phyloP scores from a whole-genome alignment of 2,888 invertebrate genomes.

The Poecilus cupreus region DNA sequence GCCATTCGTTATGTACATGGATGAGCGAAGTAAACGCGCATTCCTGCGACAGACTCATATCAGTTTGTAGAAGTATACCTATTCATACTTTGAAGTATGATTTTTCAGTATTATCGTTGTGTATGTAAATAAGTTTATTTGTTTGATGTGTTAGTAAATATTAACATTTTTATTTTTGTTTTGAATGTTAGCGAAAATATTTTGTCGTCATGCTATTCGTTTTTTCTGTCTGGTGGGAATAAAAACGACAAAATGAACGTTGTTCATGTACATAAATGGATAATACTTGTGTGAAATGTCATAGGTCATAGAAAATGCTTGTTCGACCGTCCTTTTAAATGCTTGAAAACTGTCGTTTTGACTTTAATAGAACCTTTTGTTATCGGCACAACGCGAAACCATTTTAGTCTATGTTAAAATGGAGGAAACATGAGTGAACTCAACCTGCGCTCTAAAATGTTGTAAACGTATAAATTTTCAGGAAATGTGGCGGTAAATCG shows the following conservation, averaged over 20 bases:
- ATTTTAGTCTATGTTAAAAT: background rate
- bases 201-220: background rate
- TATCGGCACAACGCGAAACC: background rate
- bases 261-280: background rate
- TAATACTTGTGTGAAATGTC: constrained; percentile 30
- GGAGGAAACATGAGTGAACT: background rate
- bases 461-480: no score
- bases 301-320: constrained; percentile 17
- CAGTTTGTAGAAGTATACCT: no score
- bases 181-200: no score
- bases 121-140: no score
- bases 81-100: no score
- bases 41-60: no score
- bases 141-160: no score
- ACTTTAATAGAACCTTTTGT: constrained; percentile 19
- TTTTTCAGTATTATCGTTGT: no score
- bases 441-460: background rate
- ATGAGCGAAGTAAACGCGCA: no score
- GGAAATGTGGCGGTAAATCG: no score
- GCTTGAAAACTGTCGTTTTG: constrained; percentile 20
- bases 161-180: no score
- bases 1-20: no score
- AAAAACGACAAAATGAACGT: background rate
- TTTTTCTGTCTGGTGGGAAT: background rate
- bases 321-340: constrained; percentile 2